phyloP scores from a whole-genome alignment of 1,140 invertebrate genomes.

The Pantala flavescens region DNA sequence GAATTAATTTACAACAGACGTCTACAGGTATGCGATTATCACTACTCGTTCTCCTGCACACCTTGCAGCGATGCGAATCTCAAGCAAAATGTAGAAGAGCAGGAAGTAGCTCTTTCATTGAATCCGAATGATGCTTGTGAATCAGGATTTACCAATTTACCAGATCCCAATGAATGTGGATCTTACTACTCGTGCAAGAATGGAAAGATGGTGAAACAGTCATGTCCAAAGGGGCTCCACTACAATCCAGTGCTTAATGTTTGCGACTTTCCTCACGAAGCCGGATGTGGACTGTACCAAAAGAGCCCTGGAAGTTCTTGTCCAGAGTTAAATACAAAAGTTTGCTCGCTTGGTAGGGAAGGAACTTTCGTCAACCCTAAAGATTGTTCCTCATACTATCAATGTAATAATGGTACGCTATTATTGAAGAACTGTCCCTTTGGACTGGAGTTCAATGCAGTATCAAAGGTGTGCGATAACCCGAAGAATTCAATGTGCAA shows the following conservation, averaged over 20 bases:
- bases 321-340: neutral
- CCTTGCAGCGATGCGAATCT: too few relatives aligned
- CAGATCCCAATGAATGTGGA: constrained; percentile 26
- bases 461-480: constrained; percentile 43
- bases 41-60: neutral
- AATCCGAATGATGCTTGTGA: too few relatives aligned
- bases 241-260: constrained; percentile 24
- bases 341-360: neutral
- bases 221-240: constrained; percentile 19
- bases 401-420: constrained; percentile 25
- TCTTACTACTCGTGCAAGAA: constrained; percentile 31
- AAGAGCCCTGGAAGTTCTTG: neutral
- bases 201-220: constrained; percentile 23
- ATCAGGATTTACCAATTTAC: constrained; percentile 12
- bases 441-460: constrained; percentile 43
- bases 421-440: constrained; percentile 38
- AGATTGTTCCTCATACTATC: constrained; percentile 25
- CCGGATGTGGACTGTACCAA: neutral
- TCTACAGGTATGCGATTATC: constrained; percentile 25
- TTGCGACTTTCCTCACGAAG: constrained; percentile 26
- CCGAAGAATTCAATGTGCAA: constrained; percentile 36
- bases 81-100: too few relatives aligned
- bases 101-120: too few relatives aligned
- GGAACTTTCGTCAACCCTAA: constrained; percentile 19
- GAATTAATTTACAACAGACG: constrained; percentile 21